Conservation (phyloP, 2,888 invertebrate genomes). For the Thereva unica region DNA sequence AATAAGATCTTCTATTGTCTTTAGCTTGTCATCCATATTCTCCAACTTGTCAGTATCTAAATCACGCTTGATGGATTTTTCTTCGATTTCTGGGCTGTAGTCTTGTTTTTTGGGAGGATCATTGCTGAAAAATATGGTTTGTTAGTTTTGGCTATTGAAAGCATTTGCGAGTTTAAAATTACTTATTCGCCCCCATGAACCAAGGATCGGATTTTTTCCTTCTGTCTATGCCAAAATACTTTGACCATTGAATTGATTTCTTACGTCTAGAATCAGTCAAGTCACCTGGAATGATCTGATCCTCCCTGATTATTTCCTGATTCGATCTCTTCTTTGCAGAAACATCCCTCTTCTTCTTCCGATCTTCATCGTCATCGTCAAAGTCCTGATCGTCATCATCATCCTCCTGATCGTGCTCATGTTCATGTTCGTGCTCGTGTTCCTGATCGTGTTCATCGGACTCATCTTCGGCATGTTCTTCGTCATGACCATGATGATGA, state of each 20-base stretch:
- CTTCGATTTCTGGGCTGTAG: constrained; percentile 41
- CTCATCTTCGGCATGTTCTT: constrained; percentile 51
- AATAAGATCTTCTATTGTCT: constrained; percentile 75
- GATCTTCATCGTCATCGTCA: constrained; percentile 56
- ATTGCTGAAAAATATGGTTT: not conserved
- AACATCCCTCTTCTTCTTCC: constrained; percentile 57
- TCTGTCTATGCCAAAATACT: constrained; percentile 84
- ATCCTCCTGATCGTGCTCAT: constrained; percentile 55
- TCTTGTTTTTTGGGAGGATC: constrained; percentile 51
- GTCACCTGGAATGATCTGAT: constrained; percentile 56
- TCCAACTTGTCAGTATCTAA: constrained; percentile 65
- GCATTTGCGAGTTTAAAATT: constrained; percentile 42
- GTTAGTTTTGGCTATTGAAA: not conserved
- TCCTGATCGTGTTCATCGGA: constrained; percentile 49
- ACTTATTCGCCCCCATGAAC: constrained; percentile 53
- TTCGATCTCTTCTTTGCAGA: constrained; percentile 45
- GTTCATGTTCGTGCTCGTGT: constrained; percentile 49
- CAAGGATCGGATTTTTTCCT: constrained; percentile 65
- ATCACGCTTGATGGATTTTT: constrained; percentile 52
- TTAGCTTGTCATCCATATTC: constrained; percentile 73
- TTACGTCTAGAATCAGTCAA: constrained; percentile 66
- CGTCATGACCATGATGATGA: constrained; percentile 41
- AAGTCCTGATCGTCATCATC: constrained; percentile 46
- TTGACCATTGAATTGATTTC: constrained; percentile 85
- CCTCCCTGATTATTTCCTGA: constrained; percentile 47